phyloP scores from a whole-genome alignment of 2,888 invertebrate species.

The Selenia dentaria region DNA sequence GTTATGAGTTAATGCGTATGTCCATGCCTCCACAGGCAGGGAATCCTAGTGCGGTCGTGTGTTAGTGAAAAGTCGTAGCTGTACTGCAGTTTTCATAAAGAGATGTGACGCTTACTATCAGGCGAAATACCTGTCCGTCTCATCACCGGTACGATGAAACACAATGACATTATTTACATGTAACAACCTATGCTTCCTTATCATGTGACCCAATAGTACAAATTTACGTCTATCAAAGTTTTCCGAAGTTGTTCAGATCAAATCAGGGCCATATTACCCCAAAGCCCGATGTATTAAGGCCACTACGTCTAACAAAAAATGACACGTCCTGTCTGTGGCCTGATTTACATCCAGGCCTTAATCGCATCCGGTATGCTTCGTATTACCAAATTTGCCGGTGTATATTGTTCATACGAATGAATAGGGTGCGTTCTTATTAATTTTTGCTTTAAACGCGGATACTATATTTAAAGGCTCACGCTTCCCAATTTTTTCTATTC shows the following conservation, averaged over 20 bases:
- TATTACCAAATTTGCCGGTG: conserved; percentile 12
- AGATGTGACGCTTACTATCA: too few species aligned
- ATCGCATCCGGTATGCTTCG: conserved; percentile 25
- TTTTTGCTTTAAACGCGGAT: too few species aligned
- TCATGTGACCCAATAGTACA: not conserved
- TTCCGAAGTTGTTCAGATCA: not conserved
- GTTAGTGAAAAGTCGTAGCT: too few species aligned
- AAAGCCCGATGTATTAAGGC: conserved; percentile 5
- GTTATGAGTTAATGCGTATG: too few species aligned
- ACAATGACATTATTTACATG: too few species aligned
- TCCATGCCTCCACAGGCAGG: too few species aligned
- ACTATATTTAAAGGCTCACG: too few species aligned
- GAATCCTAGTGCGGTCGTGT: too few species aligned
- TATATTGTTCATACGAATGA: conserved; percentile 1
- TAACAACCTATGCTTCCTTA: not conserved
- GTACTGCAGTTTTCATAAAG: too few species aligned
- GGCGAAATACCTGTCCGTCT: too few species aligned
- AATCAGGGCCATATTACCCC: not conserved
- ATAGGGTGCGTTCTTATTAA: conserved; percentile 5
- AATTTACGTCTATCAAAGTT: not conserved
- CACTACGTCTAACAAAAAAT: conserved; percentile 12
- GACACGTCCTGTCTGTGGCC: conserved; percentile 22
- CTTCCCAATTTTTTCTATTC: too few species aligned
- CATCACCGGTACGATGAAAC: too few species aligned
- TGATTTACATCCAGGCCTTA: conserved; percentile 15